Evolutionary conservation across 2,113 vertebrate species (phyloP).

Genomic region (Struthidea cinerea): DNA sequence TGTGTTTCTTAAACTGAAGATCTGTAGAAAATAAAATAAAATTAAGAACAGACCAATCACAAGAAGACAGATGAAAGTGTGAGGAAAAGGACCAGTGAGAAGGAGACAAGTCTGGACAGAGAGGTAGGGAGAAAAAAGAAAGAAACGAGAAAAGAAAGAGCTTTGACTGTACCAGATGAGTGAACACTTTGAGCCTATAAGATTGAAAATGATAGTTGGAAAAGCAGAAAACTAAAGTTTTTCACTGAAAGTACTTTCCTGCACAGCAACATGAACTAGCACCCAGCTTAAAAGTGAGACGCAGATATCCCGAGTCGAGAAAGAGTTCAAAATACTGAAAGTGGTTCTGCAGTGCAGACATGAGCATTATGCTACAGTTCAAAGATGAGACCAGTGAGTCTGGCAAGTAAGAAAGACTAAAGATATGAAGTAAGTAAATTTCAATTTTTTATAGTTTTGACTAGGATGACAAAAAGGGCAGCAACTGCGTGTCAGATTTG

Average conservation of each 20-base stretch:
- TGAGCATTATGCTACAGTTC: background rate
- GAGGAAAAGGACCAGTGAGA: background rate
- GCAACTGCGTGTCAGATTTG: background rate
- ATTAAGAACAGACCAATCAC: conserved; percentile 29
- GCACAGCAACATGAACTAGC: background rate
- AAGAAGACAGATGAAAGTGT: conserved; percentile 12
- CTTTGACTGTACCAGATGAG: background rate
- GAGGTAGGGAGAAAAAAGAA: background rate
- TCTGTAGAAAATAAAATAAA: conserved; percentile 24
- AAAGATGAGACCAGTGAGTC: background rate
- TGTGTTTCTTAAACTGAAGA: background rate
- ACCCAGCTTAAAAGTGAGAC: background rate
- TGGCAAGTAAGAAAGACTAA: background rate
- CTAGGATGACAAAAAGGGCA: background rate
- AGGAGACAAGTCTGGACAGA: background rate
- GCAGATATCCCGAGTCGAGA: background rate
- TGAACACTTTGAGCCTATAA: background rate
- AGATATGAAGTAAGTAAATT: background rate
- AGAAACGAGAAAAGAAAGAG: background rate
- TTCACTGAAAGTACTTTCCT: background rate
- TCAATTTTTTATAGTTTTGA: background rate
- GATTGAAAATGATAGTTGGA: background rate
- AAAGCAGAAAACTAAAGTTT: conserved; percentile 9
- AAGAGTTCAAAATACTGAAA: background rate
- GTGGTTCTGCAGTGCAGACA: background rate